These are phyloP conservation scores for Siniperca chuatsi DNA, from an alignment of 2,113 vertebrate species.

Conservation along the genomic window DNA sequence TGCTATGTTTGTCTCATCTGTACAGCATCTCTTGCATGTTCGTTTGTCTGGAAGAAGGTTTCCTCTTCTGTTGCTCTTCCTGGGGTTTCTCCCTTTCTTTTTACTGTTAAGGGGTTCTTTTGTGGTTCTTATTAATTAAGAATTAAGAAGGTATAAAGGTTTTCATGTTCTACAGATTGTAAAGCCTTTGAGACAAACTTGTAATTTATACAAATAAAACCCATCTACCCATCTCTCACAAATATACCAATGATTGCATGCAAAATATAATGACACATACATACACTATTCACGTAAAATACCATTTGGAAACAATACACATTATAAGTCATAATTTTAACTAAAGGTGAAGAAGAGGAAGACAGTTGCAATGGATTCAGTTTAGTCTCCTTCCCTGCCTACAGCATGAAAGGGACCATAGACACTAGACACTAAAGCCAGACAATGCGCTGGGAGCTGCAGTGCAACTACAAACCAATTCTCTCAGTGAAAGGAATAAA, in stretches of 20 bases:
- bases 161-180: not conserved
- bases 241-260: not conserved
- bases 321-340: slow-evolving; percentile 50
- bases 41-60: not conserved
- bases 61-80: not conserved
- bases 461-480: slow-evolving; percentile 81
- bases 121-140: too few species aligned
- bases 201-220: not conserved
- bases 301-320: slow-evolving; percentile 34
- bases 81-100: not conserved
- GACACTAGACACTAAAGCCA: slow-evolving; percentile 58
- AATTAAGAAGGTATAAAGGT: not conserved
- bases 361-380: slow-evolving; percentile 52
- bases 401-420: slow-evolving; percentile 70
- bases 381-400: slow-evolving; percentile 70
- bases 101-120: not conserved
- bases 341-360: slow-evolving; percentile 5
- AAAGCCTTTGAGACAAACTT: not conserved
- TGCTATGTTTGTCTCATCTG: not conserved
- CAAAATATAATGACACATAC: not conserved
- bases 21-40: not conserved
- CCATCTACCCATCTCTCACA: not conserved
- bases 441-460: slow-evolving; percentile 73
- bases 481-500: slow-evolving; percentile 73
- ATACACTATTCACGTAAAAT: not conserved